These are phyloP conservation scores for Ochlodes sylvanus DNA, from an alignment of 2,888 invertebrate species.

Conservation along the genomic window DNA sequence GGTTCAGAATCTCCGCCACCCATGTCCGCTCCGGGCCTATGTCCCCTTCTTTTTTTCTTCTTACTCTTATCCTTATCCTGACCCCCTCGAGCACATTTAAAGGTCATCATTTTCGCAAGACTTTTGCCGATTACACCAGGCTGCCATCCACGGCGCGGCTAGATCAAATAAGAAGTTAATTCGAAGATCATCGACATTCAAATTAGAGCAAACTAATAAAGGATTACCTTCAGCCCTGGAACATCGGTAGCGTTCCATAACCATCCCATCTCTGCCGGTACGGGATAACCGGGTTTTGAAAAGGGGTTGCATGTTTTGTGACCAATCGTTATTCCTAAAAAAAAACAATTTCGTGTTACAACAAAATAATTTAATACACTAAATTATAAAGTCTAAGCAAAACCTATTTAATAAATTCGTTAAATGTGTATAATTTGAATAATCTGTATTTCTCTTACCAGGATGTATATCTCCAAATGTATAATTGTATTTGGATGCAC, in stretches of 20 bases:
- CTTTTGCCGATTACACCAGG: conserved; percentile 84
- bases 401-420: too few relatives aligned
- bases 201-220: background rate
- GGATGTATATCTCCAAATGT: conserved; percentile 82
- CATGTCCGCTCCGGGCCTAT: conserved; percentile 49
- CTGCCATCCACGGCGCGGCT: conserved; percentile 82
- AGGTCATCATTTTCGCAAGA: conserved; percentile 74
- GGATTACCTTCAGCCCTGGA: conserved; percentile 69
- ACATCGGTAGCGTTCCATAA: conserved; percentile 82
- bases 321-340: conserved; percentile 76
- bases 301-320: conserved; percentile 82
- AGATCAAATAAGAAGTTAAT: conserved; percentile 5
- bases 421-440: background rate
- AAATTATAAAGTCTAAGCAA: too few relatives aligned
- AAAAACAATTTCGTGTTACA: background rate
- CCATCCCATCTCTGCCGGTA: conserved; percentile 89
- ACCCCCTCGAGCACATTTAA: conserved; percentile 70
- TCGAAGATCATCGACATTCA: background rate
- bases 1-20: conserved; percentile 76
- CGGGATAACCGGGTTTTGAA: conserved; percentile 72
- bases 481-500: conserved; percentile 77
- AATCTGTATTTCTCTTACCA: conserved; percentile 53
- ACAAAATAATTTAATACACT: background rate
- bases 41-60: conserved; percentile 70
- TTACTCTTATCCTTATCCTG: conserved; percentile 69